Percentiles rank a stretch among this genome's conserved stretches.
Evolutionary conservation across 2,113 vertebrate genomes (phyloP).

Genomic region (Chiloscyllium plagiosum): DNA sequence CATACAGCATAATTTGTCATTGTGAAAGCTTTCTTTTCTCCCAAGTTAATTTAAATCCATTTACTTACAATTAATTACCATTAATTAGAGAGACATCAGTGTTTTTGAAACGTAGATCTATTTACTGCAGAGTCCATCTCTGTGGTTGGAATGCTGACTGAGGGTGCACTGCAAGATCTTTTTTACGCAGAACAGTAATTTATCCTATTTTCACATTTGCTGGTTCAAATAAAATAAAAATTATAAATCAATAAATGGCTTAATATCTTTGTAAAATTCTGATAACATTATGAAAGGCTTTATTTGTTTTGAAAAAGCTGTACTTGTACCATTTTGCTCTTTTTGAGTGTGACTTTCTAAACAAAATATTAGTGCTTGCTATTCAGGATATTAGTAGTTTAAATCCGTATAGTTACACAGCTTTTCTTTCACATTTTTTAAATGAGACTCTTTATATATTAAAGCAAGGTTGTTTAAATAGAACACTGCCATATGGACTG

Average conservation of each 20-base stretch:
- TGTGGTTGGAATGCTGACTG: neutral
- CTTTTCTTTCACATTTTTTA: slow-evolving; percentile 23
- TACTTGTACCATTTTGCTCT: neutral
- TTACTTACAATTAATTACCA: slow-evolving; percentile 72
- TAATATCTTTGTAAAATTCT: neutral
- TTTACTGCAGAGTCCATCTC: neutral
- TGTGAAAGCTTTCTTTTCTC: slow-evolving; percentile 67
- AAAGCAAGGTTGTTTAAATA: neutral
- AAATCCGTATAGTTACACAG: slow-evolving; percentile 7
- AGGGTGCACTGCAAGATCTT: neutral
- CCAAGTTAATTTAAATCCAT: slow-evolving; percentile 74
- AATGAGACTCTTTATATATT: neutral
- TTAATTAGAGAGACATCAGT: slow-evolving; percentile 36
- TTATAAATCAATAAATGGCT: neutral
- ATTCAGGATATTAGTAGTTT: neutral
- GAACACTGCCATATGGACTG: slow-evolving; percentile 20
- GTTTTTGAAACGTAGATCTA: slow-evolving; percentile 24
- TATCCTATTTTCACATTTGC: neutral
- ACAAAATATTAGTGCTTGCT: neutral
- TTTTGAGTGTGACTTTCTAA: neutral
- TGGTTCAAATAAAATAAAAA: neutral
- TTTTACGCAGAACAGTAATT: neutral
- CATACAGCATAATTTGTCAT: slow-evolving; percentile 99
- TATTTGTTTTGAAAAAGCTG: neutral
- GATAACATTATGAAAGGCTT: neutral